Conservation (phyloP, 1,140 invertebrate genomes). For the Araneus ventricosus region DNA sequence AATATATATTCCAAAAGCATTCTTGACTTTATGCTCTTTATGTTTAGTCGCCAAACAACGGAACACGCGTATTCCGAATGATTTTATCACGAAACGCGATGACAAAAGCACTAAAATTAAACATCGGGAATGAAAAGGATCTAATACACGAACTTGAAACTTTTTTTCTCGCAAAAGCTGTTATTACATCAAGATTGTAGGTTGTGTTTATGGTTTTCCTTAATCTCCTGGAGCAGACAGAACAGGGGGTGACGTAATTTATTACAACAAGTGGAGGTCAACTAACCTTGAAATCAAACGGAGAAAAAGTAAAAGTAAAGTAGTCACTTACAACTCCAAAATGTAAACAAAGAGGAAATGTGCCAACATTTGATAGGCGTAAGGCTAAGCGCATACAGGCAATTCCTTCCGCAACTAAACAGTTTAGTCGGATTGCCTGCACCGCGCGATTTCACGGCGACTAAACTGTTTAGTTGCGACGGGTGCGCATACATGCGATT, state of each 20-base stretch:
- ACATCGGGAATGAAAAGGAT: neutral
- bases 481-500: too few relatives aligned
- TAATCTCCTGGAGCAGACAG: neutral
- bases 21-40: too few relatives aligned
- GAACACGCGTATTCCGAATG: neutral
- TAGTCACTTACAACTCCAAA: neutral
- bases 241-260: neutral
- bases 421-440: too few relatives aligned
- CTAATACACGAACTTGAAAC: neutral
- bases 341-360: slow-evolving; percentile 20
- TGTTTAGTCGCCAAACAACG: too few relatives aligned
- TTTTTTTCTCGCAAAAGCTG: neutral
- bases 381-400: too few relatives aligned
- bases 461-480: too few relatives aligned
- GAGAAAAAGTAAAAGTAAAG: neutral
- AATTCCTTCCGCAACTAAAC: too few relatives aligned
- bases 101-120: slow-evolving; percentile 13
- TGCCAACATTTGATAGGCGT: neutral
- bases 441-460: too few relatives aligned
- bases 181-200: slow-evolving; percentile 19
- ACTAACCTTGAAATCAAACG: slow-evolving; percentile 41
- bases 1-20: too few relatives aligned
- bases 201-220: neutral
- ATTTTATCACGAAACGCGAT: slow-evolving; percentile 6
- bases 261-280: slow-evolving; percentile 17